A percentile compares a stretch with the other conserved stretches of the same genome.
Conservation (phyloP, 2,888 invertebrate genomes). For the Aethes cnicana region DNA sequence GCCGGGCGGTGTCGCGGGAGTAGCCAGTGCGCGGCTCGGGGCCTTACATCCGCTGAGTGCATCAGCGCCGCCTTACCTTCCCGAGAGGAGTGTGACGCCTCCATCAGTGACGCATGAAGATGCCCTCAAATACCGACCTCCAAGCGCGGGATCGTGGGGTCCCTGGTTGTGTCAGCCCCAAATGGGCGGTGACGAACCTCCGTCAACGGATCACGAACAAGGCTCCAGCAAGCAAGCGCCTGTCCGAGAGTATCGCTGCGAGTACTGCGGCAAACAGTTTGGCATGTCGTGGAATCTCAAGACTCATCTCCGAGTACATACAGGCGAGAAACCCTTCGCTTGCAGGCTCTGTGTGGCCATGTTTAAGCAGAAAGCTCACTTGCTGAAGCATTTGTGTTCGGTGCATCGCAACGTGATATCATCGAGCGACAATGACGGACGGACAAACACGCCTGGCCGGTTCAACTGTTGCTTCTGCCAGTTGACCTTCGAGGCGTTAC, state of each 20-base stretch:
- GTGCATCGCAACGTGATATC: constrained; percentile 94
- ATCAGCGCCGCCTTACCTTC: constrained; percentile 88
- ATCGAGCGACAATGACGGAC: constrained; percentile 88
- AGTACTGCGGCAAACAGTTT: constrained; percentile 94
- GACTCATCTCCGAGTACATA: constrained; percentile 93
- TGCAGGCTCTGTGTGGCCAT: constrained; percentile 94
- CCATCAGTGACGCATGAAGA: constrained; percentile 82
- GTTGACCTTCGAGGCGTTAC: constrained; percentile 91
- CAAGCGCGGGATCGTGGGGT: constrained; percentile 88
- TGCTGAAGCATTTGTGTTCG: constrained; percentile 93
- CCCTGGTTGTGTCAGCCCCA: constrained; percentile 86
- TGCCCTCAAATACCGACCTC: constrained; percentile 84
- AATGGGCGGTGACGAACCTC: constrained; percentile 79
- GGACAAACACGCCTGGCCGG: constrained; percentile 83
- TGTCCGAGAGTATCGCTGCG: constrained; percentile 92
- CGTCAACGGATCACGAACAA: constrained; percentile 76
- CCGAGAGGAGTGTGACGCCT: constrained; percentile 84
- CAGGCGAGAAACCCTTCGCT: constrained; percentile 94
- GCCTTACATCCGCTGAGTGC: constrained; percentile 85
- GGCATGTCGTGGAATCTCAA: constrained; percentile 97
- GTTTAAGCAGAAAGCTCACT: constrained; percentile 95
- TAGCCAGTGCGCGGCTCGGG: constrained; percentile 75
- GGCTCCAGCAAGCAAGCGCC: constrained; percentile 83
- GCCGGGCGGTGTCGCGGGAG: constrained; percentile 82
- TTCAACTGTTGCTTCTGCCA: constrained; percentile 95